These are phyloP conservation scores for Cyphomyrus discorhynchus DNA, from an alignment of 2,113 vertebrate species.

Conservation along the genomic window DNA sequence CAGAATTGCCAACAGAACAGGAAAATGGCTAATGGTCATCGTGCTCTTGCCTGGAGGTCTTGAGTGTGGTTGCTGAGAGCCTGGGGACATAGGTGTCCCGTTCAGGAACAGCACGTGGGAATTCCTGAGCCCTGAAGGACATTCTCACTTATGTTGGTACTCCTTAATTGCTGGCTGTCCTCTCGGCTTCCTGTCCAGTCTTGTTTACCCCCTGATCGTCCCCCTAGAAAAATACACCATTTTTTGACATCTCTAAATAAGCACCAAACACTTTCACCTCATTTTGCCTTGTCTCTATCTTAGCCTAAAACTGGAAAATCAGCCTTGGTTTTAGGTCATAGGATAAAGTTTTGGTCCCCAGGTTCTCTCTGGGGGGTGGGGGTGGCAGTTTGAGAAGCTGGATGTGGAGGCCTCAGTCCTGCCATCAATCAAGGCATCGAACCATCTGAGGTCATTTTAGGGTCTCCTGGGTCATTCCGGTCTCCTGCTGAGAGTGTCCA, in stretches of 20 bases:
- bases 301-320: neutral
- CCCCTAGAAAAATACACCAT: neutral
- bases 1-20: conserved; percentile 29
- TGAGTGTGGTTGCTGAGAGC: conserved; percentile 35
- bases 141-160: conserved; percentile 51
- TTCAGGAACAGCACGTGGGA: conserved; percentile 43
- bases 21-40: conserved; percentile 29
- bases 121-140: conserved; percentile 42
- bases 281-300: neutral
- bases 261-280: neutral
- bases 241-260: neutral
- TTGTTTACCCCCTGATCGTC: conserved; percentile 24
- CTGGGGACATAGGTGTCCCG: conserved; percentile 42
- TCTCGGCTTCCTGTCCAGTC: neutral
- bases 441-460: neutral
- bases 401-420: neutral
- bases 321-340: neutral
- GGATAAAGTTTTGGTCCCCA: neutral
- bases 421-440: neutral
- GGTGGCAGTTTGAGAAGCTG: neutral
- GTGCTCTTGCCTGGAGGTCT: conserved; percentile 29
- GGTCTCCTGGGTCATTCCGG: neutral
- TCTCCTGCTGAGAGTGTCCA: neutral
- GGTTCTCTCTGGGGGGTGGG: neutral
- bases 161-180: conserved; percentile 20